Base-by-base conservation (phyloP, 2,113 vertebrate genomes). In the Zapus hudsonius region DNA sequence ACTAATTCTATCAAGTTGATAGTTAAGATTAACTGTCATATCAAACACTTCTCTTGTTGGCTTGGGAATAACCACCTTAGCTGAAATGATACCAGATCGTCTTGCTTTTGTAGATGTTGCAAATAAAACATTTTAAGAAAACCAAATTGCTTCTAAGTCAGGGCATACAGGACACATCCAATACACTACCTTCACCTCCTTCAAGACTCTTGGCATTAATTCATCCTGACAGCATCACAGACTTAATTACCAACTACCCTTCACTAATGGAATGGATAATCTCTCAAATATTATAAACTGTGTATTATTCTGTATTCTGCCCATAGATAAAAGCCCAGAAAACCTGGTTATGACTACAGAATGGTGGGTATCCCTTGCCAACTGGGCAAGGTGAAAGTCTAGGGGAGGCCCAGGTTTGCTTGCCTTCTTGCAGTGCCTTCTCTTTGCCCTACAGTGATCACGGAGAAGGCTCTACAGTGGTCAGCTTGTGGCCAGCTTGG, bases 401-500 rank as follows among this genome's bases (percentile, higher is more conserved):
- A 55, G 31, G 36, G 63, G 55, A 79, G 38, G 83, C 67, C 40
- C 20, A 57, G 27, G 38, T 2, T 0, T 33, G 22, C 9, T 25
- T 20, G 12, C 33, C 27, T 27, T 55, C 55, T n/a, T 44, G 17
- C 2, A n/a, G n/a, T 8, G 27, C 90, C 72, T 75, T 40, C 72
- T 55, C 75, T 22, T 33, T 69, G 95, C 63, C 89, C 92, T 89
- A n/a, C n/a, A 42, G 59, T 87, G 91, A 89, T 84, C 76, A 17
- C 95, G 79, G 31, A 63, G 83, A 81, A 87, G 47, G 20, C 84
- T 78, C 87, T 57, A 44, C 57, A 86, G 36, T 78, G 86, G 75
- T 74, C 92, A 94, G 92, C 38, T 86, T 96, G 90, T 69, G 93
- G 95, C 40, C 1, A 20, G 92, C 29, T 83, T 94, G 91, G 96